Evolutionary conservation across 2,113 vertebrate genomes (phyloP).

Genomic region (Microcebus lehilahytsara): DNA sequence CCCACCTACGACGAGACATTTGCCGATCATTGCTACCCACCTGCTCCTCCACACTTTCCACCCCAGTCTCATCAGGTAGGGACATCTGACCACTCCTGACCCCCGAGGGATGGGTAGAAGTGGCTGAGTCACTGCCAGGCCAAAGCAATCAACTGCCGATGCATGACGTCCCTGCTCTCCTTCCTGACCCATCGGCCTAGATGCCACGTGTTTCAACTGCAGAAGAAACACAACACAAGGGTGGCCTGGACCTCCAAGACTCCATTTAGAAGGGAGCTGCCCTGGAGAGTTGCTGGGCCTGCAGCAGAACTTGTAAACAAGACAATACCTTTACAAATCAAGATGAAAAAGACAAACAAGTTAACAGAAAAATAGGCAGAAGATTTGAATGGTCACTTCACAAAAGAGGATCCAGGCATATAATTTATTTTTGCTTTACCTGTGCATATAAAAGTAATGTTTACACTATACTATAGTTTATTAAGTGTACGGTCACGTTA

Average conservation of each 20-base stretch:
- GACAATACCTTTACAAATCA: background rate
- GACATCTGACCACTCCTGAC: background rate
- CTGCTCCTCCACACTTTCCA: background rate
- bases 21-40: background rate
- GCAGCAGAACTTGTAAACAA: background rate
- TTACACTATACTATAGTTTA: background rate
- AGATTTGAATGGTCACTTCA: background rate
- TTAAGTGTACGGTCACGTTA: background rate
- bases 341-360: background rate
- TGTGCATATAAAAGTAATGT: background rate
- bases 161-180: background rate
- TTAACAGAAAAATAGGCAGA: background rate
- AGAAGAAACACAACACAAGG: too few relatives aligned
- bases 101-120: background rate
- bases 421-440: background rate
- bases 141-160: background rate
- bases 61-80: fast-evolving
- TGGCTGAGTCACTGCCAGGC: background rate
- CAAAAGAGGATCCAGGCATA: background rate
- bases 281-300: too few relatives aligned
- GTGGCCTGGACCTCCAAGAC: background rate
- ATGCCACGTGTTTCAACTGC: background rate
- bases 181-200: background rate
- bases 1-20: too few relatives aligned
- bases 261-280: background rate